A percentile compares a stretch with the other conserved stretches of the same genome.
These are phyloP conservation scores for Burhinus bistriatus DNA, from an alignment of 2,113 vertebrate species.

Conservation along the genomic window DNA sequence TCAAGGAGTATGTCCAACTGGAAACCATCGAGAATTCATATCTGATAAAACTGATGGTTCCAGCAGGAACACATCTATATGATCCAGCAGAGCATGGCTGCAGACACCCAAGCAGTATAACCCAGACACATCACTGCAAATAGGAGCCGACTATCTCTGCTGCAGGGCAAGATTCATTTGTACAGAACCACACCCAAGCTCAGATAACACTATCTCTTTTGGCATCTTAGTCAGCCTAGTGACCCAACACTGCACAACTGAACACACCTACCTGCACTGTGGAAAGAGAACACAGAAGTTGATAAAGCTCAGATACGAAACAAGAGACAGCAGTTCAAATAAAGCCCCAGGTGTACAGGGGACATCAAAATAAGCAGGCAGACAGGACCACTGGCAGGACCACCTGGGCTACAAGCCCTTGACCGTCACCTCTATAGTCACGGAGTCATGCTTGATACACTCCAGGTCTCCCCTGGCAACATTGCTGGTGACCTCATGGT, in stretches of 20 bases:
- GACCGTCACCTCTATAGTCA: background rate
- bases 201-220: background rate
- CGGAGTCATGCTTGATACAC: rapidly evolving
- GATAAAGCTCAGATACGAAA: background rate
- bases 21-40: background rate
- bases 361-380: background rate
- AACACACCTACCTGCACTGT: background rate
- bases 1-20: background rate
- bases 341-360: background rate
- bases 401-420: background rate
- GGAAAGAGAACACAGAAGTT: background rate
- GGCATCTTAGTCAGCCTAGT: background rate
- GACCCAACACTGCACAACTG: background rate
- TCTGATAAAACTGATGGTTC: background rate
- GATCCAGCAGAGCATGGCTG: background rate
- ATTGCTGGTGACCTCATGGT: background rate
- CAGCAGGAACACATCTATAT: background rate
- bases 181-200: background rate
- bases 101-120: background rate
- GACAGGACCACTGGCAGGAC: background rate
- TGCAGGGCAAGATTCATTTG: background rate
- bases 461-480: background rate
- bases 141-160: background rate
- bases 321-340: background rate
- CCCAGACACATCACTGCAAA: background rate